Evolutionary conservation across 2,797 vertebrate genomes (phyloP).

Genomic region (Buceros bicornis): DNA sequence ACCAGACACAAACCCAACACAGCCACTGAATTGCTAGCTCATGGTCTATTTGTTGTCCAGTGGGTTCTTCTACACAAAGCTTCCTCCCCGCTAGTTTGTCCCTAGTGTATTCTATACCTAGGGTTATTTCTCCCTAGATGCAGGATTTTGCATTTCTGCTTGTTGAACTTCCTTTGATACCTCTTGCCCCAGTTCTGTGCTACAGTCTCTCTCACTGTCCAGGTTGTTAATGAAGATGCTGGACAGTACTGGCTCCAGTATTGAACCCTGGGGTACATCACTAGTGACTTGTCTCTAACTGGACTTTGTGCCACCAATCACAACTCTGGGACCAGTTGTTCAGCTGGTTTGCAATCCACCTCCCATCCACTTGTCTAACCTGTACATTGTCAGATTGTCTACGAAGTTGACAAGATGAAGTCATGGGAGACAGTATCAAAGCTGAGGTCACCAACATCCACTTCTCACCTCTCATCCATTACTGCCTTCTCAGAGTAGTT

Average conservation of each 20-base stretch:
- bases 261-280: background rate
- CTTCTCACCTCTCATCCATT: background rate
- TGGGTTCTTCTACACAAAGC: background rate
- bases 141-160: background rate
- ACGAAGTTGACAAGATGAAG: background rate
- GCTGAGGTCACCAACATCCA: background rate
- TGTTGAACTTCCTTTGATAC: background rate
- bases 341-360: background rate
- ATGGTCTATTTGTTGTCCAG: background rate
- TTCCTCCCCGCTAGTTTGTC: background rate
- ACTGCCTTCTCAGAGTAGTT: background rate
- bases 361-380: background rate
- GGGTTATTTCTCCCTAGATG: background rate
- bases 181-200: background rate
- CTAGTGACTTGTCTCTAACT: rapidly evolving
- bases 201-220: background rate
- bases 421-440: background rate
- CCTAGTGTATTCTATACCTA: background rate
- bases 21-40: background rate
- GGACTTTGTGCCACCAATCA: background rate
- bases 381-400: background rate
- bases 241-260: background rate
- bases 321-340: background rate
- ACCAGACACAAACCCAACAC: too few species aligned
- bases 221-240: background rate